phyloP scores from a whole-genome alignment of 2,113 vertebrate genomes.

The Psilopsiagon aurifrons region DNA sequence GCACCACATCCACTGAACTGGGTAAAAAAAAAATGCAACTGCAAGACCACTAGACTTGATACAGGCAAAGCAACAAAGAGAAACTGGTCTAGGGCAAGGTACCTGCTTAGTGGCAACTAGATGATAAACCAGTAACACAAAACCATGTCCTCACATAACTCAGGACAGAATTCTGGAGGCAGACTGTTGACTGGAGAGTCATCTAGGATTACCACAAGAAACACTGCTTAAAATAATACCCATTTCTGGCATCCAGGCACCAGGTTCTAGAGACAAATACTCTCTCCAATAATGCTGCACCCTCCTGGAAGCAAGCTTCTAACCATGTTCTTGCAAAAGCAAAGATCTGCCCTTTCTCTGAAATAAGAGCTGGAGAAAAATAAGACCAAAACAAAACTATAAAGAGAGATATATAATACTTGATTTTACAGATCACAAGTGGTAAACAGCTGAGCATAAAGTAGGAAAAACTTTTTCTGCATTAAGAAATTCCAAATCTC shows the following conservation, averaged over 20 bases:
- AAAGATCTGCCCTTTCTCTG: neutral
- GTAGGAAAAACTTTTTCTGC: neutral
- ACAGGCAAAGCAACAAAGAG: rapidly evolving
- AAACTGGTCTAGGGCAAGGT: rapidly evolving
- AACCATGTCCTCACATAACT: neutral
- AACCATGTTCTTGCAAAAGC: neutral
- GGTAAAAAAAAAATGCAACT: neutral
- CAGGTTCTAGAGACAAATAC: neutral
- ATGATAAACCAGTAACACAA: neutral
- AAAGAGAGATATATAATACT: neutral
- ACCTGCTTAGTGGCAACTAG: neutral
- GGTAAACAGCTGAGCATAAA: neutral
- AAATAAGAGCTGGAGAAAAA: neutral
- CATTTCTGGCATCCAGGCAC: neutral
- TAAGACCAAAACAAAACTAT: neutral
- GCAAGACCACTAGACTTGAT: rapidly evolving
- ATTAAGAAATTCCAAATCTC: neutral
- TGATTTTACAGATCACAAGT: neutral
- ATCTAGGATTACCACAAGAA: neutral
- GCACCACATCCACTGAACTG: neutral
- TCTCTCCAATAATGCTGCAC: neutral
- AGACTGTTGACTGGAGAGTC: neutral
- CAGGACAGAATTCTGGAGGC: neutral
- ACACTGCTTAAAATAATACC: neutral
- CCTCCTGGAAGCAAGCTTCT: neutral